phyloP scores from a whole-genome alignment of 2,797 vertebrate species.

The Hyperoplus lanceolatus region DNA sequence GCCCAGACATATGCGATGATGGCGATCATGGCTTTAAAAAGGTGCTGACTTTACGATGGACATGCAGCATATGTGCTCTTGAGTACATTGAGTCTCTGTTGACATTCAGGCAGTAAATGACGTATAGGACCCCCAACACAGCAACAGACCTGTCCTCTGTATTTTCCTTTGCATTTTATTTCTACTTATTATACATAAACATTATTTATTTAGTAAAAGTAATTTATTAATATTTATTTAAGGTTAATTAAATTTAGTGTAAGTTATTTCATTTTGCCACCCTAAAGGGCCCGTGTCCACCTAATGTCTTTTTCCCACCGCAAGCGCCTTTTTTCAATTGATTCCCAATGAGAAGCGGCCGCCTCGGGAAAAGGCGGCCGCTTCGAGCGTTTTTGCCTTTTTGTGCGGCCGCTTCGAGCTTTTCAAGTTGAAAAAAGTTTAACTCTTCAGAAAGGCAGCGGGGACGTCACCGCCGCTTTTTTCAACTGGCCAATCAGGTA shows the following conservation, averaged over 20 bases:
- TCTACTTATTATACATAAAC: too few relatives aligned
- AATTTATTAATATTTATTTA: neutral
- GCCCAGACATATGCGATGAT: constrained; percentile 3
- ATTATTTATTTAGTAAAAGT: neutral
- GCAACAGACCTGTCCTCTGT: neutral
- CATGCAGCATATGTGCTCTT: constrained; percentile 4
- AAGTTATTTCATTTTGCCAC: too few relatives aligned
- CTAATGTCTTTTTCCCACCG: too few relatives aligned
- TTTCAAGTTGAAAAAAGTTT: too few relatives aligned
- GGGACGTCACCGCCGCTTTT: too few relatives aligned
- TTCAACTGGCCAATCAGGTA: too few relatives aligned
- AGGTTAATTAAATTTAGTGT: neutral
- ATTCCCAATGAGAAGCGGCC: too few relatives aligned
- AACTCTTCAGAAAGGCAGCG: too few relatives aligned
- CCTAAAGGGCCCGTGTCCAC: neutral
- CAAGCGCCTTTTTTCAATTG: too few relatives aligned
- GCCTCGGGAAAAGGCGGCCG: too few relatives aligned
- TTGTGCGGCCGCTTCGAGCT: too few relatives aligned
- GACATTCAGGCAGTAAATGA: neutral
- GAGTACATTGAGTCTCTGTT: neutral
- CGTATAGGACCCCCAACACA: neutral
- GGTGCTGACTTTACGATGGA: constrained; percentile 4
- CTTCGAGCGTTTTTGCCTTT: too few relatives aligned
- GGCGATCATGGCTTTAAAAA: neutral
- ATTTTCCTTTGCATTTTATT: neutral